A percentile compares a stretch with the other conserved stretches of the same genome.
phyloP scores from a whole-genome alignment of 2,888 invertebrate species.

The Nineta flava region DNA sequence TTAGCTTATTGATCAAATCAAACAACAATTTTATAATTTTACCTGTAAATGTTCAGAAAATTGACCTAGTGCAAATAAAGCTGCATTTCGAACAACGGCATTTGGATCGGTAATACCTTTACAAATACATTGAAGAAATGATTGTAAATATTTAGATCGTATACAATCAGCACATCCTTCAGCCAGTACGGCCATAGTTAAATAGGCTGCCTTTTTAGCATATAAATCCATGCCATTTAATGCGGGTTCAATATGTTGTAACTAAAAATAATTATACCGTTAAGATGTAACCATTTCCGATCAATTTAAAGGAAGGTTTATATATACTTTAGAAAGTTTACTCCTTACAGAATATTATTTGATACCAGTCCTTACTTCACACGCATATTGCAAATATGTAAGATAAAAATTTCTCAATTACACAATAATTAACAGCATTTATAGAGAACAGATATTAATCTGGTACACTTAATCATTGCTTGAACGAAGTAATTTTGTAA shows the following conservation, averaged over 20 bases:
- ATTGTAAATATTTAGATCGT: slow-evolving; percentile 49
- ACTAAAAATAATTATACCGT: slow-evolving; percentile 20
- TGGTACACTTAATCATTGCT: too few relatives aligned
- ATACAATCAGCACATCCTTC: slow-evolving; percentile 68
- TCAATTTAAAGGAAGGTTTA: too few relatives aligned
- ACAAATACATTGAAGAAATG: slow-evolving; percentile 51
- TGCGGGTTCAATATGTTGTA: slow-evolving; percentile 44
- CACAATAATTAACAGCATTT: too few relatives aligned
- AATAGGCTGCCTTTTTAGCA: slow-evolving; percentile 52
- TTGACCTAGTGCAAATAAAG: slow-evolving; percentile 64
- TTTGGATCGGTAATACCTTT: slow-evolving; percentile 48
- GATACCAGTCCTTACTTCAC: too few relatives aligned
- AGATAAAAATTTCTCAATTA: too few relatives aligned
- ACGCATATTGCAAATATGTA: too few relatives aligned
- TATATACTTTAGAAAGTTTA: too few relatives aligned
- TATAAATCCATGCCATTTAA: slow-evolving; percentile 41
- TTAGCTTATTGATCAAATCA: not conserved
- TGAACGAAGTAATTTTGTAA: too few relatives aligned
- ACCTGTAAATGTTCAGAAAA: slow-evolving; percentile 64
- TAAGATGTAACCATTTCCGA: not conserved
- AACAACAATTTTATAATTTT: slow-evolving; percentile 4
- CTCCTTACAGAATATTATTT: too few relatives aligned
- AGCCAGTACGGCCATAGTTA: slow-evolving; percentile 56
- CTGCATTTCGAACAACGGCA: slow-evolving; percentile 52
- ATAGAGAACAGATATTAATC: too few relatives aligned